phyloP scores from a whole-genome alignment of 2,888 invertebrate species.

The Deladenus siricidicola region DNA sequence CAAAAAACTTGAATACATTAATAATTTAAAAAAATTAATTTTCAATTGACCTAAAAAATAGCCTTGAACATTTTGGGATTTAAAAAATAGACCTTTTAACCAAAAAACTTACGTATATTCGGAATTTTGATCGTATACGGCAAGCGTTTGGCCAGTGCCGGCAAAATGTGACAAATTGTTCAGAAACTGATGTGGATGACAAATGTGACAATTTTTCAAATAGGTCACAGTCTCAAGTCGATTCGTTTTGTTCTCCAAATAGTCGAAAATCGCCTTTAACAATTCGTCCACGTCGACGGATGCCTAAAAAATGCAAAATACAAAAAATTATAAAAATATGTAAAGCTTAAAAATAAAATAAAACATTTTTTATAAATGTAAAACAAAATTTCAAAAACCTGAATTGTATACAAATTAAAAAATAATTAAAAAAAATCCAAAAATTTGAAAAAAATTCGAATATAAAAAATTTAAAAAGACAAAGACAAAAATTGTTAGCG shows the following conservation, averaged over 20 bases:
- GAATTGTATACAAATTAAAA: not conserved
- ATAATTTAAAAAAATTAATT: not conserved
- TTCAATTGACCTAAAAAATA: not conserved
- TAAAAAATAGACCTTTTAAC: not conserved
- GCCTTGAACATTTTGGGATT: too few relatives aligned
- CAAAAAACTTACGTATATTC: constrained; percentile 23
- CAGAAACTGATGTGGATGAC: constrained; percentile 25
- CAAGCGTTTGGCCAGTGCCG: constrained; percentile 22
- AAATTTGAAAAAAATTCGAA: not conserved
- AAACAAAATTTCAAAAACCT: too few relatives aligned
- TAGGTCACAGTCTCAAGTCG: constrained; percentile 10
- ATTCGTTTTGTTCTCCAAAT: constrained; percentile 8
- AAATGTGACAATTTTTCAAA: not conserved
- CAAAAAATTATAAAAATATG: too few relatives aligned
- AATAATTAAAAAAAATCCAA: not conserved
- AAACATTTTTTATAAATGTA: too few relatives aligned
- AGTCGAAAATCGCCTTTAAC: constrained; percentile 10
- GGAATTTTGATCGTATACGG: constrained; percentile 29
- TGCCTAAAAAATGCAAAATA: constrained; percentile 5
- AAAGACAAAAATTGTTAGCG: too few relatives aligned
- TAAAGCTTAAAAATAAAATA: too few relatives aligned
- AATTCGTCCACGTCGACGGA: constrained; percentile 14
- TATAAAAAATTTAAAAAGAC: not conserved
- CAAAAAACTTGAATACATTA: constrained; percentile 11
- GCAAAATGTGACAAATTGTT: constrained; percentile 27